phyloP scores from a whole-genome alignment of 1,140 invertebrate genomes.

The Hestina assimilis region DNA sequence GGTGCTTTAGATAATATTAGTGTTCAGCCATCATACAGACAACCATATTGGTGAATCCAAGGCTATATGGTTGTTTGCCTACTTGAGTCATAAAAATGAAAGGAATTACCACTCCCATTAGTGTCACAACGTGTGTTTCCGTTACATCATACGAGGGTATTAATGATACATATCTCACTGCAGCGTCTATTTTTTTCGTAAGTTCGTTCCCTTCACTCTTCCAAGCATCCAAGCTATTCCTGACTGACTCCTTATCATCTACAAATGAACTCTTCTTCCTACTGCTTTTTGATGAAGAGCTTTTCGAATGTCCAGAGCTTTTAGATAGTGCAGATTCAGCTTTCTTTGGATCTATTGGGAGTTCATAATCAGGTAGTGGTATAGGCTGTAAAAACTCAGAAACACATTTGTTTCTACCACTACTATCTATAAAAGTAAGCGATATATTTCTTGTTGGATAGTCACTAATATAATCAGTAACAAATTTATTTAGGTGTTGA shows the following conservation, averaged over 20 bases:
- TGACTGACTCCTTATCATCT: constrained; percentile 41
- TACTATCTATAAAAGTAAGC: constrained; percentile 60
- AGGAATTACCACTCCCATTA: constrained; percentile 52
- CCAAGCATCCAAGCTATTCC: constrained; percentile 34
- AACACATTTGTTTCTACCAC: constrained; percentile 55
- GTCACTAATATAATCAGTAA: constrained; percentile 57
- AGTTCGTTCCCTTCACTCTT: constrained; percentile 32
- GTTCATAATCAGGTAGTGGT: constrained; percentile 45
- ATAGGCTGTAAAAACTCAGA: constrained; percentile 62
- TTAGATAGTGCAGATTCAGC: constrained; percentile 56
- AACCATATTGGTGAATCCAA: neutral
- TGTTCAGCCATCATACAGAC: no score
- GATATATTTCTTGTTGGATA: constrained; percentile 59
- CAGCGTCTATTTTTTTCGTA: constrained; percentile 39
- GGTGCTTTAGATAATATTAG: no score
- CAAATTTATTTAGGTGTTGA: constrained; percentile 55
- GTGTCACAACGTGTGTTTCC: constrained; percentile 51
- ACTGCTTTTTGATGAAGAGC: constrained; percentile 57
- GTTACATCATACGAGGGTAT: constrained; percentile 61
- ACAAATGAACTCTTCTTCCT: constrained; percentile 33
- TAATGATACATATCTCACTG: constrained; percentile 57
- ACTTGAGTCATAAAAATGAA: neutral
- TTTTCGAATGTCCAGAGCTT: constrained; percentile 53
- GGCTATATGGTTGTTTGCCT: neutral
- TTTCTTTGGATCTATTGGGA: constrained; percentile 51